Evolutionary conservation across 2,797 vertebrate species (phyloP).

Genomic region (Synaphobranchus kaupii): DNA sequence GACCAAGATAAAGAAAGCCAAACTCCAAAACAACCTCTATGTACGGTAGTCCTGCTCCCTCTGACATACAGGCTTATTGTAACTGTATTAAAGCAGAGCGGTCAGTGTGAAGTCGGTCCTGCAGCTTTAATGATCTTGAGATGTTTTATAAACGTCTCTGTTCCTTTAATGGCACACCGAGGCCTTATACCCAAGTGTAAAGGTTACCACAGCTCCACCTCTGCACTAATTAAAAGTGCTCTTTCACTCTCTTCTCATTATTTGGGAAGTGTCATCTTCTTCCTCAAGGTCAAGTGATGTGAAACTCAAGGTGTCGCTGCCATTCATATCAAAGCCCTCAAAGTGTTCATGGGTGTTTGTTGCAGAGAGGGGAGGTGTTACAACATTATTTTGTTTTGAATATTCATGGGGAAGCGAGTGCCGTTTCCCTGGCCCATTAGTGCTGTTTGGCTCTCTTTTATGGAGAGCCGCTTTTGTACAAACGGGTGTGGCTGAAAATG

Average conservation of each 20-base stretch:
- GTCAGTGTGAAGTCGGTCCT: neutral
- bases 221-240: neutral
- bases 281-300: neutral
- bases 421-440: neutral
- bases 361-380: neutral
- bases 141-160: neutral
- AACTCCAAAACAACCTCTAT: neutral
- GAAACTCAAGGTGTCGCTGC: neutral
- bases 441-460: neutral
- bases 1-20: neutral
- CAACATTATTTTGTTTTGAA: neutral
- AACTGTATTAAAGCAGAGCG: neutral
- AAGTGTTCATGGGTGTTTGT: neutral
- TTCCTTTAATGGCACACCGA: neutral
- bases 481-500: constrained; percentile 2
- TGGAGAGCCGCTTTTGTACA: neutral
- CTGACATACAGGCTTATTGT: neutral
- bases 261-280: neutral
- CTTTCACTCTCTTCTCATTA: neutral
- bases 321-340: neutral
- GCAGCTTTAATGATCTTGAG: neutral
- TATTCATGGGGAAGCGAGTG: neutral
- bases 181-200: neutral
- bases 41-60: neutral
- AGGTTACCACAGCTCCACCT: neutral